Percentiles rank a stretch among this genome's conserved stretches.
Evolutionary conservation across 2,113 vertebrate genomes (phyloP).

Genomic region (Leiothrix lutea): DNA sequence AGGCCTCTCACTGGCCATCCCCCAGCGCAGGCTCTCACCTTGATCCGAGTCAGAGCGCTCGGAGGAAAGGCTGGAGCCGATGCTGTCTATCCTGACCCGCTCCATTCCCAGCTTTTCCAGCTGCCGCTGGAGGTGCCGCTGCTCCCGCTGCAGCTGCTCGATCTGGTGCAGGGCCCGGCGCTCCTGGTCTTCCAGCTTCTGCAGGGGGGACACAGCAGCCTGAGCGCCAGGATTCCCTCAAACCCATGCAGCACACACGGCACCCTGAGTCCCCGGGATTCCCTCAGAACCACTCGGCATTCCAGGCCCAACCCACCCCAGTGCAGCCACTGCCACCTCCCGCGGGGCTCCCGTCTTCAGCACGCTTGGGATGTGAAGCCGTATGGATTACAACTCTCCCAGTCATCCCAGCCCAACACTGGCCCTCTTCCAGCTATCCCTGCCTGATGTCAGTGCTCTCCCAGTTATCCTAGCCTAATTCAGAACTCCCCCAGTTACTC

Average conservation of each 20-base stretch:
- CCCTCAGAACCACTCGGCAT: neutral
- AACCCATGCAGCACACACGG: neutral
- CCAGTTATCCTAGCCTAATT: no score
- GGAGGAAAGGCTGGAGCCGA: slow-evolving; percentile 82
- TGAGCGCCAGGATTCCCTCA: neutral
- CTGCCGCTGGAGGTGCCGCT: slow-evolving; percentile 88
- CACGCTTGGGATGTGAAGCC: accelerated
- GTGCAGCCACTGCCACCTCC: accelerated
- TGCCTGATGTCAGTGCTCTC: neutral
- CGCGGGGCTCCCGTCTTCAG: accelerated
- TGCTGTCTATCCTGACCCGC: slow-evolving; percentile 88
- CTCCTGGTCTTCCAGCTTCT: slow-evolving; percentile 87
- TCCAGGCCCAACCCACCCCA: neutral
- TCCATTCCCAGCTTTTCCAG: slow-evolving; percentile 92
- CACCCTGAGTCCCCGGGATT: neutral
- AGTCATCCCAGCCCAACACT: neutral
- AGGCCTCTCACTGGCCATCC: accelerated
- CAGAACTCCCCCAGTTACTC: neutral
- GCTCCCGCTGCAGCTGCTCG: slow-evolving; percentile 92
- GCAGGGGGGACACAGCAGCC: neutral
- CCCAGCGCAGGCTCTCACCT: slow-evolving; percentile 66
- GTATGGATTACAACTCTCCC: neutral
- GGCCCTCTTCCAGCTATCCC: neutral
- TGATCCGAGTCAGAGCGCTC: slow-evolving; percentile 90
- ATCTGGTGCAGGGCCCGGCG: slow-evolving; percentile 83